Percentiles rank a stretch among this genome's conserved stretches.
phyloP scores from a whole-genome alignment of 2,113 vertebrate genomes.

The Phalacrocorax pelagicus region DNA sequence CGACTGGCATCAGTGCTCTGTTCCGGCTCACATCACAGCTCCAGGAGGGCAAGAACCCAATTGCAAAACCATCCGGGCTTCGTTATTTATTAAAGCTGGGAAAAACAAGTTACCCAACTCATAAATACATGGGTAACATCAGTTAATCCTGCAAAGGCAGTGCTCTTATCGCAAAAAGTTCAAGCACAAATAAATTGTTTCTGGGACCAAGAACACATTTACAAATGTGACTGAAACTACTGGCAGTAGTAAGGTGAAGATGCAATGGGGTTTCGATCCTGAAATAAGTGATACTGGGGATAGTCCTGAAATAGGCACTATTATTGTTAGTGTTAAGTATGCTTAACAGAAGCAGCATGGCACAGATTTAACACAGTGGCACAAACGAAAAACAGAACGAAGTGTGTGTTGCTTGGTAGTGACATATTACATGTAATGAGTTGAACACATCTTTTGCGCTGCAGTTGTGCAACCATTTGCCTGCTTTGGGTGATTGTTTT shows the following conservation, averaged over 20 bases:
- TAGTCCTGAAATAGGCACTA: neutral
- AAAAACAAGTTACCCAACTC: neutral
- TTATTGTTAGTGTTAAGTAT: neutral
- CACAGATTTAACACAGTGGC: neutral
- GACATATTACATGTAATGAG: neutral
- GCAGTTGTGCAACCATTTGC: neutral
- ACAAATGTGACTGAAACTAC: constrained; percentile 22
- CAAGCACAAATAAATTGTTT: constrained; percentile 43
- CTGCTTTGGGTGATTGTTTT: neutral
- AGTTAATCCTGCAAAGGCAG: neutral
- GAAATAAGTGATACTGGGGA: neutral
- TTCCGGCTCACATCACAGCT: neutral
- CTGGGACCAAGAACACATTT: constrained; percentile 40
- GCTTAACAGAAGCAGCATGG: neutral
- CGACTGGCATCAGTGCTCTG: neutral
- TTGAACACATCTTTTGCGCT: neutral
- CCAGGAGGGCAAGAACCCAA: neutral
- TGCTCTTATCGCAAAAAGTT: constrained; percentile 1
- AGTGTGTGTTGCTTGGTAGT: neutral
- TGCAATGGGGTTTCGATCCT: neutral
- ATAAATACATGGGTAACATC: constrained; percentile 22
- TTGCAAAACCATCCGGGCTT: neutral
- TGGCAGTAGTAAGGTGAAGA: constrained; percentile 3
- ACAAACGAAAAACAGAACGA: neutral
- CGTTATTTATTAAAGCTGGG: constrained; percentile 56